Base-by-base conservation (phyloP, 2,797 vertebrate genomes). In the Falco novaeseelandiae region DNA sequence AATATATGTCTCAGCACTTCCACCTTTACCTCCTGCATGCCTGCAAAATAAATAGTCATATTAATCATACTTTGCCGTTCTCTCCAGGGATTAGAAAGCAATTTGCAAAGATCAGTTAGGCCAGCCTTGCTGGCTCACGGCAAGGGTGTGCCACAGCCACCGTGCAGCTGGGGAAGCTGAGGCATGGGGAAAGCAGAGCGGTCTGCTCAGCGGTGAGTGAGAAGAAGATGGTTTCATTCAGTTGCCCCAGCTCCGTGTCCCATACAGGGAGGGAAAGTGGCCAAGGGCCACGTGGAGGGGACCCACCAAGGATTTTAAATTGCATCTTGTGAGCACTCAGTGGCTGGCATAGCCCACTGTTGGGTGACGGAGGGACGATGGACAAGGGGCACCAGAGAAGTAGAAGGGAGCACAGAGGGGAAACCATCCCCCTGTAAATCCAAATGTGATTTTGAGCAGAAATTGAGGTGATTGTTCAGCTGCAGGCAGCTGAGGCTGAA, bases 1-100 rank as follows among this genome's bases (percentile, higher is more conserved):
- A 97, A 97, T 97, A 91, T 93, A 97, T 61, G 81, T 96, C 92
- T 95, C 93, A 89, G 93, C 79, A 89, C 94, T 95, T 96, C 94
- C 94, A 95, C 96, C 94, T 96, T 95, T 97, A 94, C 96, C 87
- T 95, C 90, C 94, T 3, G 78, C 96, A 85, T 85, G 92, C 72
- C 92, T 95, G 89, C 81, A 97, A 97, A 96, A 97, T 96, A 97
- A 97, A 97, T 90, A 93, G 96, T 93, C 82, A 8, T 91, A 94
- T 97, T 96, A 97, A 97, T 97, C 90, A 96, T 71, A 91, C 89
- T 89, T 92, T 91, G 89, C 90, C 2, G 0, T 85, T 89, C 90
- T 89, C 71, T 42, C 74, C 0, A 0, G 89, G 90, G 94, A 86
- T 6, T 95, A 93, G 78, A 76, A 96, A 84, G 92, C 92, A 91